Base-by-base conservation (phyloP, 2,113 vertebrate species). In the Oreochromis niloticus region DNA sequence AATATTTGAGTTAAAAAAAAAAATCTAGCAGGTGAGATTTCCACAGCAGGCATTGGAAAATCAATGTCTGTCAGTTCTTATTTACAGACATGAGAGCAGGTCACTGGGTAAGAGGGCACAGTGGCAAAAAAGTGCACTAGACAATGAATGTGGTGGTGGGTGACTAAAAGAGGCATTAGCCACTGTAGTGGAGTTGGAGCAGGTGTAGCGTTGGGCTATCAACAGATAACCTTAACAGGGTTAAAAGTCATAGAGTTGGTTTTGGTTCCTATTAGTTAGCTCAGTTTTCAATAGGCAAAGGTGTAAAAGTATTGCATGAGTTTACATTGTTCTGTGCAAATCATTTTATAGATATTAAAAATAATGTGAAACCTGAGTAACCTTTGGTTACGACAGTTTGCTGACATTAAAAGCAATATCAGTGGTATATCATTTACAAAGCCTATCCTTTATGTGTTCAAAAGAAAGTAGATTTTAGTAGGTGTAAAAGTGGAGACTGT, bases 51-150 rank as follows among this genome's bases (percentile, higher is more conserved):
- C 32, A 13, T 8, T 63, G 48, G 22, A 34, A 52, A 63, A 63
- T 80, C 81, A 36, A 5, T 79, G 48, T 36, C 22, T 56, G 13
- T 71, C 6, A 24, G 61, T 68, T 81, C 16, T 16, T 90, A 90
- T 91, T 85, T 78, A 82, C 66, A 80, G 68, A 85, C 43, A 17
- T 75, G 4, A 75, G 80, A 88, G 30, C 17, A 61, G 88, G 84
- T 92, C 87, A 91, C 83, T 92, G 55, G 89, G 92, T 87, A 48
- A 92, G 27, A 88, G 87, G 79, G 54, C 16, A 91, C 27, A 2
- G 55, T 11, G 19, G 39, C 39, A 27, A 80, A 80, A 27, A 34
- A 19, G 66, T 90, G 36, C 83, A 43, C n/a, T 82, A 59, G 52
- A 80, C 24, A 82, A 2, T 43, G 54, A 19, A 87, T 9, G 10